Conservation (phyloP, 2,888 invertebrate species). For the Sialis fuliginosa region DNA sequence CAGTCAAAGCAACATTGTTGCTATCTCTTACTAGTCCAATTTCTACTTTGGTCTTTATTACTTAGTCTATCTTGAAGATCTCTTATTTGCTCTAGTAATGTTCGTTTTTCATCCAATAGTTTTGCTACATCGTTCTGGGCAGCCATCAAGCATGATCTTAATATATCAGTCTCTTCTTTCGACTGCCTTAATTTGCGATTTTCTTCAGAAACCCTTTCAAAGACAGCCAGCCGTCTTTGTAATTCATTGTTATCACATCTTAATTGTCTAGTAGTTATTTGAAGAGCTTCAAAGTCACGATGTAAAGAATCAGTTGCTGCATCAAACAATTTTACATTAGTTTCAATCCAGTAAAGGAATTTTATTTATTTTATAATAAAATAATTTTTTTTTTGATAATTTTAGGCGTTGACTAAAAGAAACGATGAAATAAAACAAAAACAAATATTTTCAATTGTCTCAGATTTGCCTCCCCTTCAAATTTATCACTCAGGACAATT, state of each 20-base stretch:
- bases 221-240: conserved; percentile 35
- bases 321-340: not conserved
- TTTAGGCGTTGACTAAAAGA: too few species aligned
- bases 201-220: conserved; percentile 40
- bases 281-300: conserved; percentile 15
- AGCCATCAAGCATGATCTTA: conserved; percentile 40
- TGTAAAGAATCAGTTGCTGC: not conserved
- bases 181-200: conserved; percentile 29
- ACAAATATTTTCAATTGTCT: too few species aligned
- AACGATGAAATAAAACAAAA: too few species aligned
- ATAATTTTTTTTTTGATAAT: too few species aligned
- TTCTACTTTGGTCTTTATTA: conserved; percentile 17
- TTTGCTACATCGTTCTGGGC: conserved; percentile 60
- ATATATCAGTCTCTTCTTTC: conserved; percentile 39
- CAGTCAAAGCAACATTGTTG: conserved; percentile 47
- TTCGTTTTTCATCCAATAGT: conserved; percentile 55
- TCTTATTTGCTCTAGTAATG: conserved; percentile 49
- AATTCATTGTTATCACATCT: conserved; percentile 45
- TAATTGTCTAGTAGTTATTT: conserved; percentile 32
- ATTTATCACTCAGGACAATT: too few species aligned
- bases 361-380: too few species aligned
- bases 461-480: too few species aligned
- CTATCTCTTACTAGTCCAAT: conserved; percentile 45
- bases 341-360: not conserved
- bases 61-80: conserved; percentile 39